Base-by-base conservation (phyloP, 2,888 invertebrate species). In the Eupithecia centaureata region DNA sequence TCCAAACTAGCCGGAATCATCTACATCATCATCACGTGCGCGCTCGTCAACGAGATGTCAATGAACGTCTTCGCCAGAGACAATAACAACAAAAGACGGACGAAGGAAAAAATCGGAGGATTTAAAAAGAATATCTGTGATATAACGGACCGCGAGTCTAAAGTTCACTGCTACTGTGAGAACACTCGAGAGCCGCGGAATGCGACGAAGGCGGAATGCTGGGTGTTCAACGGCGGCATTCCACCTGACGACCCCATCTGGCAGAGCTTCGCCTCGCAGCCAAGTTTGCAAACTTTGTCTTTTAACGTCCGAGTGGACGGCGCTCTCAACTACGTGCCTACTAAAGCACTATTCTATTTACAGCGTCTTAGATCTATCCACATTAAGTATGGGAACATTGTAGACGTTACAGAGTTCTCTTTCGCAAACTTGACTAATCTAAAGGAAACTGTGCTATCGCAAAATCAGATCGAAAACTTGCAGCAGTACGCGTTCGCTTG, bases 121-220 rank as follows among this genome's bases (percentile, higher is more conserved):
- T 91, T 92, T 72, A 89, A 89, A 73, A 91, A 90, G 75, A 95
- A 95, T 80, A 92, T 95, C 61, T 95, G 95, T 77, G 94, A 94
- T 77, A 92, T 95, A 70, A 93, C 94, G 51, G 93, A 90, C 73
- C 86, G 91, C 42, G 92, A 94, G 62, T 91, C 94, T 0, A 95
- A 95, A 77, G 93, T 96, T 68, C 95, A 94, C 78, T 96, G 96
- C 86, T 94, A 95, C 83, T 96, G 96, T 82, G 94, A 95, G 78
- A 94, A 94, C 64, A 91, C 93, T 58, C 91, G 93, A 65, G 90
- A 92, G 67, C 88, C 88, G 42, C 86, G 87, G 74, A 94, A 94
- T 79, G 96, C 96, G 27, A 95, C 95, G 54, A 95, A 95, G 77
- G 96, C 96, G 58, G 96, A 96, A 86, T 97, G 97, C 85, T 95